These are phyloP conservation scores for Brassicogethes aeneus DNA, from an alignment of 2,888 invertebrate species.

Conservation along the genomic window DNA sequence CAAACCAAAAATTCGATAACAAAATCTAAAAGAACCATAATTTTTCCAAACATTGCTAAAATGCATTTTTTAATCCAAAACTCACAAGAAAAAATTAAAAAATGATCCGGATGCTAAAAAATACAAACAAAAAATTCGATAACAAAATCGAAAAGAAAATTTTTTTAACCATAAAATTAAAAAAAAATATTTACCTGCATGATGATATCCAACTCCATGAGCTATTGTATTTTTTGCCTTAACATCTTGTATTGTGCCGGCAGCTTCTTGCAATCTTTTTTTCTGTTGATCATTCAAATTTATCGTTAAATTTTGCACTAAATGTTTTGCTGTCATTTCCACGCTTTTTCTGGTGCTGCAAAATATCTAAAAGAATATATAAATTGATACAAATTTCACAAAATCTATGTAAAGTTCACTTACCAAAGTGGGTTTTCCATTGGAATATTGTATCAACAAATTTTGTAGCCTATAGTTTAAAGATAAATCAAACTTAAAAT, in stretches of 20 bases:
- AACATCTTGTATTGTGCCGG: constrained; percentile 30
- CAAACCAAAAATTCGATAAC: too few species aligned
- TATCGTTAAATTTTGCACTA: constrained; percentile 53
- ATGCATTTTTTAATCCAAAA: too few species aligned
- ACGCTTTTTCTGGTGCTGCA: constrained; percentile 71
- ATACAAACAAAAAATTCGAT: too few species aligned
- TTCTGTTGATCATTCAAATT: constrained; percentile 42
- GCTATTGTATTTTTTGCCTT: constrained; percentile 43
- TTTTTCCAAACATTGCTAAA: too few species aligned
- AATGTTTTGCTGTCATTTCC: constrained; percentile 54
- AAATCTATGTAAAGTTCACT: constrained; percentile 16
- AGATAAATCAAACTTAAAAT: constrained; percentile 68
- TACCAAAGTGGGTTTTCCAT: constrained; percentile 66
- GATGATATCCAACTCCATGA: constrained; percentile 67
- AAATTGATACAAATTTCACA: neutral
- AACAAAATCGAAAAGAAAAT: too few species aligned
- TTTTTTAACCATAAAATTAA: too few species aligned
- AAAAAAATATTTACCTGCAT: too few species aligned
- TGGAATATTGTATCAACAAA: constrained; percentile 59
- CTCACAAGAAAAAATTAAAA: too few species aligned
- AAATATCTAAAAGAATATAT: constrained; percentile 49
- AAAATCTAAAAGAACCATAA: too few species aligned
- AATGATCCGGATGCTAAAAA: too few species aligned
- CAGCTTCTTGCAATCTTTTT: constrained; percentile 40
- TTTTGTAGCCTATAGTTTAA: constrained; percentile 66